Percentiles rank a stretch among this genome's conserved stretches.
These are phyloP conservation scores for Hydrozoanthus gracilis DNA, from an alignment of 92 coral and sea anemone genomes.

Conservation along the genomic window DNA sequence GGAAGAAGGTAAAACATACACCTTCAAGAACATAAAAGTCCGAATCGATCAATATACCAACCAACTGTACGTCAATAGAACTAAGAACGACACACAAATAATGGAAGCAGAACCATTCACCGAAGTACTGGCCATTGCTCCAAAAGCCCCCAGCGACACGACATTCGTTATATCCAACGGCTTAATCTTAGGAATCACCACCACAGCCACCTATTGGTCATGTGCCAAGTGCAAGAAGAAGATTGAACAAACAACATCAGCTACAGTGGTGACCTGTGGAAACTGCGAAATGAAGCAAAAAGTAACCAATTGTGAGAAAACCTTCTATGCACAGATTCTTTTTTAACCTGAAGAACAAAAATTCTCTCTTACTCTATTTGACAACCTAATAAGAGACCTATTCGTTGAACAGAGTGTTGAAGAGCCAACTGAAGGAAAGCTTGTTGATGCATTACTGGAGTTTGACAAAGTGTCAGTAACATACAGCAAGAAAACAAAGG, in stretches of 20 bases:
- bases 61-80: neutral
- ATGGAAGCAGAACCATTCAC: neutral
- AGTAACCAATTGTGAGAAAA: slow-evolving; percentile 8
- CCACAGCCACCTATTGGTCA: neutral
- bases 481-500: slow-evolving; percentile 39
- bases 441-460: slow-evolving; percentile 13
- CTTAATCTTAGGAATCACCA: neutral
- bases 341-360: slow-evolving; percentile 19
- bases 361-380: slow-evolving; percentile 16
- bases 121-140: neutral
- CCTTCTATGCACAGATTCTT: neutral
- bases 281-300: slow-evolving; percentile 38
- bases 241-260: neutral
- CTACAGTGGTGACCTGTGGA: neutral
- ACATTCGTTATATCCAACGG: neutral
- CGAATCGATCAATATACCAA: neutral
- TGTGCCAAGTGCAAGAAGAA: neutral
- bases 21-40: neutral
- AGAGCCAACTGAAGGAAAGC: slow-evolving; percentile 12
- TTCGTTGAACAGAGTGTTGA: neutral
- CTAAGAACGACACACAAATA: neutral
- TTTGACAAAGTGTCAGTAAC: slow-evolving; percentile 35
- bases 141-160: neutral
- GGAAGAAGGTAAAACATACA: neutral
- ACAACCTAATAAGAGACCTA: slow-evolving; percentile 11